phyloP scores from a whole-genome alignment of 92 coral and sea anemone genomes.

The Umimayanthus kanabou region DNA sequence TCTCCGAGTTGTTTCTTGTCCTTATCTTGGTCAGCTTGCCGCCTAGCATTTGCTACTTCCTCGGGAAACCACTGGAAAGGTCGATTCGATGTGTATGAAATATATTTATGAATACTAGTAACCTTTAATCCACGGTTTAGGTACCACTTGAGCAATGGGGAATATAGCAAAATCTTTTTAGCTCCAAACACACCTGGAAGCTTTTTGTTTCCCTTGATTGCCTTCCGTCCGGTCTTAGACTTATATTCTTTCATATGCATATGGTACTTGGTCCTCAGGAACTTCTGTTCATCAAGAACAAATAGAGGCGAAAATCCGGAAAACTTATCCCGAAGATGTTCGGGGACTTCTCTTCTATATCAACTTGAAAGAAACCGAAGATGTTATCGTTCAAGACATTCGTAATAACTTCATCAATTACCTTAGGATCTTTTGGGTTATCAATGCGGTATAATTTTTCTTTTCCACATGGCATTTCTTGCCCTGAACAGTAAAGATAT shows the following conservation, averaged over 20 bases:
- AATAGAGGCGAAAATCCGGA: conserved; percentile 26
- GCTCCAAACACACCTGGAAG: neutral
- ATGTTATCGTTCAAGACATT: neutral
- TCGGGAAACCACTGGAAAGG: no score
- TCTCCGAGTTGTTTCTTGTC: neutral
- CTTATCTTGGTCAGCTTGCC: neutral
- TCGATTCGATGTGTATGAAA: neutral
- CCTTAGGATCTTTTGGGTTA: neutral
- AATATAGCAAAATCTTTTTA: neutral
- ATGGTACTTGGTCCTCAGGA: conserved; percentile 14
- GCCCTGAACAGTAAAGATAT: no score
- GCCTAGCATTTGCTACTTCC: no score
- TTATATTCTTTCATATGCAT: conserved; percentile 4
- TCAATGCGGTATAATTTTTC: neutral
- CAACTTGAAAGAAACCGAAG: conserved; percentile 32
- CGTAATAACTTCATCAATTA: neutral
- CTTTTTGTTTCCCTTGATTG: neutral
- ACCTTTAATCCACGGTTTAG: conserved; percentile 5
- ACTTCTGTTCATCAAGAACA: neutral
- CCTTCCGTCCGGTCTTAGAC: neutral
- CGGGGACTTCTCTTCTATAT: conserved; percentile 21
- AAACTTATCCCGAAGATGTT: neutral
- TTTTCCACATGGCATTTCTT: neutral
- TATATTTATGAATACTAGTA: neutral
- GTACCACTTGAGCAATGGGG: neutral